phyloP scores from a whole-genome alignment of 2,797 vertebrate genomes.

The Acomys russatus region DNA sequence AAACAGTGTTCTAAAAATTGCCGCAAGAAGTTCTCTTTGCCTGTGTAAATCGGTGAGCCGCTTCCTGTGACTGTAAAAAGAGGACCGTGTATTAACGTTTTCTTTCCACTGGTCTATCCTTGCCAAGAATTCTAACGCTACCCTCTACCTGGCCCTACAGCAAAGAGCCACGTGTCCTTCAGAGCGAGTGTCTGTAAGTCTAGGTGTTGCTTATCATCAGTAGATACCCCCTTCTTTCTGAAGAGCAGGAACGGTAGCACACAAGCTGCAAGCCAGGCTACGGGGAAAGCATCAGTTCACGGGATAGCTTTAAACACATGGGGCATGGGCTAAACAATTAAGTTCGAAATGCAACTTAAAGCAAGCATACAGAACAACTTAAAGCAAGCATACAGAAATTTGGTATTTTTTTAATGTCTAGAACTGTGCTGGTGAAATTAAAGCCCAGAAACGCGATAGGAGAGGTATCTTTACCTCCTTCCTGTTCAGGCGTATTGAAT shows the following conservation, averaged over 20 bases:
- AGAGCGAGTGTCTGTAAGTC: neutral
- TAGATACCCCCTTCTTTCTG: neutral
- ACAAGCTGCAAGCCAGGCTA: neutral
- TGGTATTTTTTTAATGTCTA: neutral
- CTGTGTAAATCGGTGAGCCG: neutral
- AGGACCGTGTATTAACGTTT: neutral
- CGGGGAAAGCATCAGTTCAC: neutral
- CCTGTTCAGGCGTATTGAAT: slow-evolving; percentile 2
- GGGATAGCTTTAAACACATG: neutral
- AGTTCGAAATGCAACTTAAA: neutral
- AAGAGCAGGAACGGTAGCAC: neutral
- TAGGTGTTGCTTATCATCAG: neutral
- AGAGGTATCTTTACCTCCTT: neutral
- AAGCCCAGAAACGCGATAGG: neutral
- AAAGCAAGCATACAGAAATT: neutral
- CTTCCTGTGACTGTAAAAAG: neutral
- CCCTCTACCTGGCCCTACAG: neutral
- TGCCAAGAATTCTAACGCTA: neutral
- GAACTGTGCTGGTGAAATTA: neutral
- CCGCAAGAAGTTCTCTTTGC: neutral
- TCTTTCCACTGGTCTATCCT: neutral
- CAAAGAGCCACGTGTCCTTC: neutral
- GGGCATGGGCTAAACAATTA: neutral
- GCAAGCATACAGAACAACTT: no score
- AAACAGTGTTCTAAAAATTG: neutral